These are phyloP conservation scores for Dicranocentrus wangi DNA, from an alignment of 2,888 invertebrate species.

Conservation along the genomic window DNA sequence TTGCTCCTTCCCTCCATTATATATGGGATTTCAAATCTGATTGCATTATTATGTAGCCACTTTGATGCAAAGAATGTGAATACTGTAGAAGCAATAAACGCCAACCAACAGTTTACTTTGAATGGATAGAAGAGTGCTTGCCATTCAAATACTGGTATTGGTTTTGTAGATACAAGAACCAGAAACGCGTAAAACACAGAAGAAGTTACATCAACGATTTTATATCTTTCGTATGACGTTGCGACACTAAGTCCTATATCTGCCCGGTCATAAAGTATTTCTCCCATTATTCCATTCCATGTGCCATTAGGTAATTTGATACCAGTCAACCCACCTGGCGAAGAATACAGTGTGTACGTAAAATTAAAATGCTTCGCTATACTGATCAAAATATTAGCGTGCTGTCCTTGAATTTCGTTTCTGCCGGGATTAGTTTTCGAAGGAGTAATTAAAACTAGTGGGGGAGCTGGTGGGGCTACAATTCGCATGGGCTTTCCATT, in stretches of 20 bases:
- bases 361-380: slow-evolving; percentile 67
- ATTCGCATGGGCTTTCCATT: slow-evolving; percentile 61
- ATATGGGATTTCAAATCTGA: slow-evolving; percentile 43
- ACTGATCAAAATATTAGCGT: slow-evolving; percentile 62
- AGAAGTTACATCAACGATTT: slow-evolving; percentile 66
- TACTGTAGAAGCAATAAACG: slow-evolving; percentile 53
- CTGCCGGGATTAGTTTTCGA: slow-evolving; percentile 52
- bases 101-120: slow-evolving; percentile 61
- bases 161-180: slow-evolving; percentile 70
- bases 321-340: slow-evolving; percentile 69
- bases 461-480: slow-evolving; percentile 69
- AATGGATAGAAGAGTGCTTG: slow-evolving; percentile 71
- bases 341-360: slow-evolving; percentile 56
- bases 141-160: slow-evolving; percentile 70
- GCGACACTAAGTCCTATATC: slow-evolving; percentile 71
- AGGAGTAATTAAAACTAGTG: slow-evolving; percentile 64
- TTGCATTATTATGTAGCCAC: slow-evolving; percentile 65
- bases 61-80: slow-evolving; percentile 55
- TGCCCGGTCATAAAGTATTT: slow-evolving; percentile 65
- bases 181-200: slow-evolving; percentile 70
- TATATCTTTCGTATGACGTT: slow-evolving; percentile 64
- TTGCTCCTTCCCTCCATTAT: slow-evolving; percentile 31
- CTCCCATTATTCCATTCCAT: slow-evolving; percentile 72
- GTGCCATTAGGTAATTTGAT: slow-evolving; percentile 63
- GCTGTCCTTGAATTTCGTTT: slow-evolving; percentile 69